Evolutionary conservation across 2,113 vertebrate species (phyloP), one percentile per base, ranked within the genome.

Genomic region (Podarcis raffonei): DNA sequence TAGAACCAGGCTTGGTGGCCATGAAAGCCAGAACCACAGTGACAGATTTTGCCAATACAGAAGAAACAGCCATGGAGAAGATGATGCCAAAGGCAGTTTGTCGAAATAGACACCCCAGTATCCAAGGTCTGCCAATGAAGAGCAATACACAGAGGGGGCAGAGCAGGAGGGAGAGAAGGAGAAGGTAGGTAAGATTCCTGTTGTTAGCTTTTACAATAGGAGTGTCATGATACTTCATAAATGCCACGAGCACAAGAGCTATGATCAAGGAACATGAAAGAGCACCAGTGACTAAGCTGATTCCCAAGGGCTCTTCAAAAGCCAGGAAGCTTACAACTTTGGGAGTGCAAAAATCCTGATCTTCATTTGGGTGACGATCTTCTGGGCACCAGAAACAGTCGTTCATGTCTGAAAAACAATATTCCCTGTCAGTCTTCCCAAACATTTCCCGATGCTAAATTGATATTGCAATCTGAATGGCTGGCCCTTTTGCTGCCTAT

Each of bases 161-260:
- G 15, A 86, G 27, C 25, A 86, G 57, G 37, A 86, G 85, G 5
- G 59, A 78, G 1, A 12, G 1, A 20, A 86, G 85, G 30, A 86
- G 84, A 23, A 7, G n/a, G 25, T 86, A 86, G 27, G 85, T 66
- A 59, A 86, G 74, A 3, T 48, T n/a, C 27, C 59, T 11, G 37
- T 86, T 86, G 62, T 86, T 86, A 30, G 84, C 84, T 86, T 77
- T 86, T 57, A 86, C 25, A 1, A 86, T 76, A 15, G 84, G 84
- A 9, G 72, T 86, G 9, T 48, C 42, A 35, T 78, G 85, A 25
- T 86, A 37, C 37, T 68, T 66, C 20, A 77, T n/a, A 23, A 86
- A 86, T 78, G 35, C 78, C 23, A 27, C 39, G 16, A 86, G 22
- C 9, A 86, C 62, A 4, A 32, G 16, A 65, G 22, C 18, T 66